Evolutionary conservation across 2,113 vertebrate species (phyloP).

Genomic region (Rattus rattus): DNA sequence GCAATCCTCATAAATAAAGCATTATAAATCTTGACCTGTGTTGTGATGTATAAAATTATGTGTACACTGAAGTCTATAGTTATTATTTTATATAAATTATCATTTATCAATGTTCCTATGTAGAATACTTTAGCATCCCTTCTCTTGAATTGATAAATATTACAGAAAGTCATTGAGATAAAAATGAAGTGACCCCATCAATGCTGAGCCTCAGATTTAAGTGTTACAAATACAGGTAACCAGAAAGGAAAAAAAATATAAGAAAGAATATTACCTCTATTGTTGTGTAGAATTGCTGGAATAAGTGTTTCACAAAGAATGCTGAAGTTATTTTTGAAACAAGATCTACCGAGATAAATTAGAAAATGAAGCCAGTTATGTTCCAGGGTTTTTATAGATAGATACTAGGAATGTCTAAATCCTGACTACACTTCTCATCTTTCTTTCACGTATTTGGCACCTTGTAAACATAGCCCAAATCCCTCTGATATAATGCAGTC

Average conservation of each 20-base stretch:
- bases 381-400: neutral
- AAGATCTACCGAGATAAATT: neutral
- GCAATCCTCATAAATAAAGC: neutral
- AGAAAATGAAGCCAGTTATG: neutral
- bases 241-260: neutral
- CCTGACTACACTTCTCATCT: conserved; percentile 42
- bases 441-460: conserved; percentile 33
- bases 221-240: neutral
- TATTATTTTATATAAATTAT: neutral
- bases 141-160: neutral
- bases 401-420: conserved; percentile 20
- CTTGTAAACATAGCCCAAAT: conserved; percentile 49
- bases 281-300: neutral
- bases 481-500: conserved; percentile 30
- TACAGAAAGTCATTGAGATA: neutral
- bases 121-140: neutral
- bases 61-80: neutral
- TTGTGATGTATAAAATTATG: neutral
- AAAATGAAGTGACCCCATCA: neutral
- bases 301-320: neutral
- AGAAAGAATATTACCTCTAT: neutral
- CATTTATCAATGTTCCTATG: neutral
- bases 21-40: neutral
- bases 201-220: neutral
- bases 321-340: neutral